Conservation (phyloP, 2,113 vertebrate species). For the Columba janthina region DNA sequence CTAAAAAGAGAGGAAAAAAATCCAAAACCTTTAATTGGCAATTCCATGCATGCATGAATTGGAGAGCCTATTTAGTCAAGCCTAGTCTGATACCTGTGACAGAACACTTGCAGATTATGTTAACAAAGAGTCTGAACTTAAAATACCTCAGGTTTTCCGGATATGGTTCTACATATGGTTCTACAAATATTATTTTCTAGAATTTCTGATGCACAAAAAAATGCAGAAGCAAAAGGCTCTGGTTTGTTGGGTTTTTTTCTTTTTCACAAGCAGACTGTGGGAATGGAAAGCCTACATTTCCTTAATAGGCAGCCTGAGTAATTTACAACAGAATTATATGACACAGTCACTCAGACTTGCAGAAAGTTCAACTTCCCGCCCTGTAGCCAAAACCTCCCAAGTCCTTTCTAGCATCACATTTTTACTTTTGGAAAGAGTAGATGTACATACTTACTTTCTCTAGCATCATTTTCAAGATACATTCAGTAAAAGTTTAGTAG, state of each 20-base stretch:
- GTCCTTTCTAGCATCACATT: background rate
- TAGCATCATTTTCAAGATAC: background rate
- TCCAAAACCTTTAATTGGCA: background rate
- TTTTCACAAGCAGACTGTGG: background rate
- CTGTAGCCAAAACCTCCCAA: background rate
- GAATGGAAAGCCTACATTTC: background rate
- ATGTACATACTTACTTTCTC: background rate
- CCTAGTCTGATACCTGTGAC: background rate
- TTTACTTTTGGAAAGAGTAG: background rate
- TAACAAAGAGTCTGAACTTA: background rate
- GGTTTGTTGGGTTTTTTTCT: background rate
- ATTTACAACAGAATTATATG: background rate
- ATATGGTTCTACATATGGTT: no score
- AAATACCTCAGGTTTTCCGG: background rate
- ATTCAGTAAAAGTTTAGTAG: background rate
- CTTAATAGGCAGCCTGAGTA: background rate
- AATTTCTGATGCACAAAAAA: background rate
- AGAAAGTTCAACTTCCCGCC: background rate
- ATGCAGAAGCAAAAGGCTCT: background rate
- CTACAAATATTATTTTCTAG: background rate
- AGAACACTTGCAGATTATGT: background rate
- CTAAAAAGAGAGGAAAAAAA: background rate
- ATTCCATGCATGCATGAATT: background rate
- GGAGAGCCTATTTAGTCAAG: background rate
- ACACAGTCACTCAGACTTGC: background rate